Evolutionary conservation across 2,113 vertebrate genomes (phyloP).

Genomic region (Catagonus wagneri): DNA sequence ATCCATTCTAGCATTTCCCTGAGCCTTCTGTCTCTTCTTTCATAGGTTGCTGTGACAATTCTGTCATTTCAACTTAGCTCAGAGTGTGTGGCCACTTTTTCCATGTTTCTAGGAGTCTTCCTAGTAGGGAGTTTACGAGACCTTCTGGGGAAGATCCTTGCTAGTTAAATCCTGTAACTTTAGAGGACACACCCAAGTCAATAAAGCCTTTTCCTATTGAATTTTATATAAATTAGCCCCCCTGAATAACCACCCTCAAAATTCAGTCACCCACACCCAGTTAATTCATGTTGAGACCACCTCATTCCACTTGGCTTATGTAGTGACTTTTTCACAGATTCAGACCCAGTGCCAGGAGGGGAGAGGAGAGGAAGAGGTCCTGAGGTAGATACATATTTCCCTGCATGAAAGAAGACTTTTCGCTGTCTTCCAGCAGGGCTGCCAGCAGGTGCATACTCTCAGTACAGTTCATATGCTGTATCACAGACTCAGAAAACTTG

Average conservation of each 20-base stretch:
- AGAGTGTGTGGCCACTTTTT: background rate
- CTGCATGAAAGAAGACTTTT: background rate
- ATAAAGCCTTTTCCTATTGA: background rate
- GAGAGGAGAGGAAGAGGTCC: background rate
- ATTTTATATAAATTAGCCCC: background rate
- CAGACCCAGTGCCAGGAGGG: background rate
- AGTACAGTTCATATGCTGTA: background rate
- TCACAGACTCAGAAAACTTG: background rate
- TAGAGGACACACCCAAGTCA: background rate
- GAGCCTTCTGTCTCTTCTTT: background rate
- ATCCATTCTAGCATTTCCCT: background rate
- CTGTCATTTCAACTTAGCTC: background rate
- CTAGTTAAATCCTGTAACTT: background rate
- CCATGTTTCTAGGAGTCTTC: background rate
- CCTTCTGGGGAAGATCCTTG: background rate
- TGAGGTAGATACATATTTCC: background rate
- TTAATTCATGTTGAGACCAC: background rate
- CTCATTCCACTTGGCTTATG: background rate
- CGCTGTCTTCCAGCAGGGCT: background rate
- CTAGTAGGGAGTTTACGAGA: background rate
- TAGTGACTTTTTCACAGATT: background rate
- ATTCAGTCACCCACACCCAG: background rate
- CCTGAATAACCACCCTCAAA: background rate
- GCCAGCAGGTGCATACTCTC: background rate
- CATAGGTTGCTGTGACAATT: background rate